Conservation (phyloP, 2,888 invertebrate genomes). For the Troides helena region DNA sequence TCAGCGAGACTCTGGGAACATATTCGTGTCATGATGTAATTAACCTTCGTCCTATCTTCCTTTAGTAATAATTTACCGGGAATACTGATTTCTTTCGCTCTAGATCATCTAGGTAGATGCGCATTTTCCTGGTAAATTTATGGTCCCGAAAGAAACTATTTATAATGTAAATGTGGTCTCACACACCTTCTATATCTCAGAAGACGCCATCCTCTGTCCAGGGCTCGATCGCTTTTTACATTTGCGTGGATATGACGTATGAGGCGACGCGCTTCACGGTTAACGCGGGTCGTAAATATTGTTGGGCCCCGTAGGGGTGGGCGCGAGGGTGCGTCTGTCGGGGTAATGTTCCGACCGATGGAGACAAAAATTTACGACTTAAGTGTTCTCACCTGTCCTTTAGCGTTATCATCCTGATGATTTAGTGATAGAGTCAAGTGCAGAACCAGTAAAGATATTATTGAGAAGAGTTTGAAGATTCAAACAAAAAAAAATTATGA, state of each 20-base stretch:
- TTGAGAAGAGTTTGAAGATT: neutral
- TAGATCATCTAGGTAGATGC: no score
- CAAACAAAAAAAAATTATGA: no score
- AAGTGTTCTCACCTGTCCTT: conserved; percentile 12
- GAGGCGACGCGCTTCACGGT: conserved; percentile 11
- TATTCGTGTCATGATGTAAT: no score
- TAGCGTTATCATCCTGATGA: neutral
- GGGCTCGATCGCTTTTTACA: conserved; percentile 1
- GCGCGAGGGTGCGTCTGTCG: neutral
- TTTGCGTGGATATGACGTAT: conserved; percentile 8
- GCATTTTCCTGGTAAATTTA: no score
- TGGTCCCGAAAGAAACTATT: no score
- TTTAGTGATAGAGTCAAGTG: neutral
- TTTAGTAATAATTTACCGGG: no score
- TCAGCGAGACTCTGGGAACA: no score
- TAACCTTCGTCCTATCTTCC: no score
- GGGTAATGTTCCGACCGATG: conserved; percentile 2
- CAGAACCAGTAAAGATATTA: neutral
- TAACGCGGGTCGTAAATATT: conserved; percentile 23
- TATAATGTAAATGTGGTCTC: no score
- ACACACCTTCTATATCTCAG: neutral
- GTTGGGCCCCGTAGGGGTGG: neutral
- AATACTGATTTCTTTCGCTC: no score
- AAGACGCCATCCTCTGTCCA: conserved; percentile 6
- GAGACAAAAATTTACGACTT: conserved; percentile 15